These are phyloP conservation scores for Neomorphus geoffroyi DNA, from an alignment of 2,797 vertebrate species.

Conservation along the genomic window DNA sequence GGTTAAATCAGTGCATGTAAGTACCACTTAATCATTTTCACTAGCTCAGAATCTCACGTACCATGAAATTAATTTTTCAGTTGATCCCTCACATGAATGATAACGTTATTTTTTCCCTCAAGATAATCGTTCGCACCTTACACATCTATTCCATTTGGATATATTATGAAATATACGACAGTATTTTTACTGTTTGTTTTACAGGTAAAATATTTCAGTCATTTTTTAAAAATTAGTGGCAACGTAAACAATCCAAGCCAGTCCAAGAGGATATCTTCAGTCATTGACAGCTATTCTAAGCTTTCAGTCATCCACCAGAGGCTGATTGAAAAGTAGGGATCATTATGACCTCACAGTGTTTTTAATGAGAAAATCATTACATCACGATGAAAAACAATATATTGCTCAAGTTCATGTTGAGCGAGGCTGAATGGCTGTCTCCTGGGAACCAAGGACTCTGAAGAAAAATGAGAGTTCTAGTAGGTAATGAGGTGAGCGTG, in stretches of 20 bases:
- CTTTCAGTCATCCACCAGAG: neutral
- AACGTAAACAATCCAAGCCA: neutral
- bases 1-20: neutral
- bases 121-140: neutral
- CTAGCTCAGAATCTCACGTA: neutral
- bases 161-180: neutral
- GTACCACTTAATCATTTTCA: conserved; percentile 24
- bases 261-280: neutral
- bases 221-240: conserved; percentile 24
- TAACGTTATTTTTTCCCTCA: conserved; percentile 4
- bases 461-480: conserved; percentile 26
- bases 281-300: neutral
- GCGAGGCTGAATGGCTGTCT: neutral
- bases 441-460: neutral
- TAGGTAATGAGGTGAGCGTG: neutral
- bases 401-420: neutral
- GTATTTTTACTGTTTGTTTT: conserved; percentile 22
- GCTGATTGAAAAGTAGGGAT: conserved; percentile 19
- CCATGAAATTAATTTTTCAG: conserved; percentile 55
- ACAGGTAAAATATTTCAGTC: neutral
- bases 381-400: conserved; percentile 33
- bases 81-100: conserved; percentile 25
- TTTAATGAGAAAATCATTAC: conserved; percentile 46
- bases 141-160: neutral
- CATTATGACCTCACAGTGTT: conserved; percentile 8